Percentiles rank a stretch among this genome's conserved stretches.
Evolutionary conservation across 2,113 vertebrate genomes (phyloP).

Genomic region (Hippocampus comes): DNA sequence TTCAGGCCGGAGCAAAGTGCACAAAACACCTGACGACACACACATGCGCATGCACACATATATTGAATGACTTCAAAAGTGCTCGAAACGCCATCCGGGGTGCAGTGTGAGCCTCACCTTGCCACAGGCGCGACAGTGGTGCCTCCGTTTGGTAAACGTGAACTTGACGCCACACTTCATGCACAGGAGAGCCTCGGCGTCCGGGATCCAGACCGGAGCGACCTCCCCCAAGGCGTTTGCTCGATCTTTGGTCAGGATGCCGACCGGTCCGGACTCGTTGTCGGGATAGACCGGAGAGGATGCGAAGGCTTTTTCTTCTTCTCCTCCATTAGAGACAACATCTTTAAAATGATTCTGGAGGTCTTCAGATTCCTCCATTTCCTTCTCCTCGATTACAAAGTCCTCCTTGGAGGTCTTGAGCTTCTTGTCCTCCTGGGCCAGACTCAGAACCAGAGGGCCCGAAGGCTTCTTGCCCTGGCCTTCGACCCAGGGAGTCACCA

Average conservation of each 20-base stretch:
- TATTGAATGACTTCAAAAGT: slow-evolving; percentile 10
- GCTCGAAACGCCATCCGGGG: background rate
- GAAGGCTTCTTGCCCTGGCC: slow-evolving; percentile 66
- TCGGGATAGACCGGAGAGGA: slow-evolving; percentile 78
- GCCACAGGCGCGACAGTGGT: slow-evolving; percentile 96
- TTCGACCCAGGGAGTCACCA: slow-evolving; percentile 69
- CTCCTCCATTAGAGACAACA: slow-evolving; percentile 7
- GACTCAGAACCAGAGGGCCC: slow-evolving; percentile 61
- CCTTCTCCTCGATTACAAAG: slow-evolving; percentile 96
- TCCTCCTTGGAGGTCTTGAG: slow-evolving; percentile 85
- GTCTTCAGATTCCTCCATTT: slow-evolving; percentile 83
- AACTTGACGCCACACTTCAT: slow-evolving; percentile 97
- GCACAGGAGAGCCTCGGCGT: slow-evolving; percentile 93
- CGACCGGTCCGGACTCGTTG: slow-evolving; percentile 78
- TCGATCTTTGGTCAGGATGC: slow-evolving; percentile 80
- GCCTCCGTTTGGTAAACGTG: slow-evolving; percentile 94
- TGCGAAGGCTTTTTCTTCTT: slow-evolving; percentile 57
- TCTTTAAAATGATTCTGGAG: slow-evolving; percentile 52
- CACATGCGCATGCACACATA: slow-evolving; percentile 23
- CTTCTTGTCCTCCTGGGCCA: slow-evolving; percentile 51
- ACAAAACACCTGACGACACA: slow-evolving; percentile 84
- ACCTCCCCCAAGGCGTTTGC: slow-evolving; percentile 85
- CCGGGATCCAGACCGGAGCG: slow-evolving; percentile 93
- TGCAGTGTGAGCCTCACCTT: slow-evolving; percentile 76
- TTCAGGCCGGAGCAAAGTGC: slow-evolving; percentile 90